These are phyloP conservation scores for Andrena praecox DNA, from an alignment of 2,888 invertebrate genomes.

Conservation along the genomic window DNA sequence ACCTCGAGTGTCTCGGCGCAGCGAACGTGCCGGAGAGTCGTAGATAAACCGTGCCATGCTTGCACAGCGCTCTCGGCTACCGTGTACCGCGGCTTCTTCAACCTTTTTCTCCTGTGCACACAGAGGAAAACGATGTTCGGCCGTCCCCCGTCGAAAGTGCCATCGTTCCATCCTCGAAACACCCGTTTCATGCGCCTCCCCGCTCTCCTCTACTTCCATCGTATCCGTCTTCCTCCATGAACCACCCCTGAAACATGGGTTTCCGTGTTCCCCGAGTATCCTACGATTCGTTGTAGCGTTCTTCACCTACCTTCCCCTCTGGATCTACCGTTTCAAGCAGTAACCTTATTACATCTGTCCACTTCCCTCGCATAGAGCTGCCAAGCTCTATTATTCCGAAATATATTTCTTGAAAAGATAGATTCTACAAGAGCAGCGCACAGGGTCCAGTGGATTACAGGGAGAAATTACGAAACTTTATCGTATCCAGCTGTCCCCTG, in stretches of 20 bases:
- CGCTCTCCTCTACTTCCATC: background rate
- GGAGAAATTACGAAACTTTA: background rate
- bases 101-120: constrained; percentile 56
- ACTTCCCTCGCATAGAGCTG: too few relatives aligned
- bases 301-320: too few relatives aligned
- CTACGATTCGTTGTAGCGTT: too few relatives aligned
- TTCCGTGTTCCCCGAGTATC: too few relatives aligned
- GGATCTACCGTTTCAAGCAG: too few relatives aligned
- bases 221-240: background rate
- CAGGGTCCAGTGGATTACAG: too few relatives aligned
- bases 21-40: constrained; percentile 67
- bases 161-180: constrained; percentile 38
- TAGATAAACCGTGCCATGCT: constrained; percentile 80
- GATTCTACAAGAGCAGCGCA: too few relatives aligned
- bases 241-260: constrained; percentile 1
- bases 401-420: too few relatives aligned
- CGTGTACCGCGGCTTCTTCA: constrained; percentile 61
- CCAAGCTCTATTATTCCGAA: too few relatives aligned
- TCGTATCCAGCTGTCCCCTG: too few relatives aligned
- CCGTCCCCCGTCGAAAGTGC: constrained; percentile 29
- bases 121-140: constrained; percentile 38
- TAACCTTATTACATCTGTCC: too few relatives aligned
- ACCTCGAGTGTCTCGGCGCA: constrained; percentile 64
- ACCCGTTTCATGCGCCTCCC: constrained; percentile 19
- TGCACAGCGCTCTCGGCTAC: constrained; percentile 75